Evolutionary conservation across 2,797 vertebrate genomes (phyloP).

Genomic region (Microctenopoma steveboyesi): DNA sequence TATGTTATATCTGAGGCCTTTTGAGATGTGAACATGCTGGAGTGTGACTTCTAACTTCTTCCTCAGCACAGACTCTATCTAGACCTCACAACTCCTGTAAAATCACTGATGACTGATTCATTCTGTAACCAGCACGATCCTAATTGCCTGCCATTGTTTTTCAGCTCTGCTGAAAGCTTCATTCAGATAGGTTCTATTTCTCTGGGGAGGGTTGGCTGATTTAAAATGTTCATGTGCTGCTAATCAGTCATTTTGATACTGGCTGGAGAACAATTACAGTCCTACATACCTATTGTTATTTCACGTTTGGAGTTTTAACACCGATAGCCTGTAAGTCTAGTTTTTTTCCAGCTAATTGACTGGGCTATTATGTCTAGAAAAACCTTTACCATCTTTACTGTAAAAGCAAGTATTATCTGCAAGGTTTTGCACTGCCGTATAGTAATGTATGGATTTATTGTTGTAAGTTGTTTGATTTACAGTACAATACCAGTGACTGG

Average conservation of each 20-base stretch:
- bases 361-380: slow-evolving; percentile 19
- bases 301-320: neutral
- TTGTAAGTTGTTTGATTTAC: slow-evolving; percentile 4
- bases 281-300: neutral
- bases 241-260: slow-evolving; percentile 11
- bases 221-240: slow-evolving; percentile 11
- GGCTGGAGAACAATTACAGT: neutral
- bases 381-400: neutral
- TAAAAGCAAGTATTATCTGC: neutral
- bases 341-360: slow-evolving; percentile 35
- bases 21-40: neutral
- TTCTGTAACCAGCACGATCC: neutral
- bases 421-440: neutral
- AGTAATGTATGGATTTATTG: neutral
- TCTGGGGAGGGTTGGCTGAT: neutral
- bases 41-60: neutral
- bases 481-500: neutral
- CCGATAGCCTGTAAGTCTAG: neutral
- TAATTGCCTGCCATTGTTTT: slow-evolving; percentile 30
- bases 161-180: neutral
- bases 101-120: slow-evolving; percentile 27
- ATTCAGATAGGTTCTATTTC: slow-evolving; percentile 15
- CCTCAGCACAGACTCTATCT: neutral
- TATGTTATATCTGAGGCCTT: neutral
- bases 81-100: neutral